Evolutionary conservation across 2,797 vertebrate genomes (phyloP).

Genomic region (Capromys pilorides): DNA sequence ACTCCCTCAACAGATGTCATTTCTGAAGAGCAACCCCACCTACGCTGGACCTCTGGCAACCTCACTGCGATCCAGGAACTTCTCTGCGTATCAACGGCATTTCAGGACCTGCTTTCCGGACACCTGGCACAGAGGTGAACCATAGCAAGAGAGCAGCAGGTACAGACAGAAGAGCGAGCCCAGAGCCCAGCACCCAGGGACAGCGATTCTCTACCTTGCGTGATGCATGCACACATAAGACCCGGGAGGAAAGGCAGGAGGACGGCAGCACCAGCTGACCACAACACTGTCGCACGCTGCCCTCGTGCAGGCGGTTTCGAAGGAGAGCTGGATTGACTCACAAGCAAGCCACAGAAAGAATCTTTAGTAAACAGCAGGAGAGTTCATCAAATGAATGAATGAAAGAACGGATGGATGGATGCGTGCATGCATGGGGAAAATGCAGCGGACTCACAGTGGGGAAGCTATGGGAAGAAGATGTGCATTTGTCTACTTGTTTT

Average conservation of each 20-base stretch:
- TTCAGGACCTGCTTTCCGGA: conserved; percentile 24
- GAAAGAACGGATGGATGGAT: no score
- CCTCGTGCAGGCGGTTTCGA: background rate
- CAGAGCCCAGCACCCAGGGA: background rate
- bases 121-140: background rate
- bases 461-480: background rate
- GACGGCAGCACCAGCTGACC: no score
- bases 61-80: background rate
- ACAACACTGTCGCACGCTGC: background rate
- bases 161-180: background rate
- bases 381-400: conserved; percentile 2
- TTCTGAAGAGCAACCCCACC: conserved; percentile 20
- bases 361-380: background rate
- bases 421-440: background rate
- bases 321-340: background rate
- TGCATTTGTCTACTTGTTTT: conserved; percentile 26
- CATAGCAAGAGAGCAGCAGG: background rate
- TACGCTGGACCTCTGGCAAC: background rate
- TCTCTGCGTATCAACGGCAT: background rate
- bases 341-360: background rate
- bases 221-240: accelerated
- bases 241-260: background rate
- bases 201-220: background rate
- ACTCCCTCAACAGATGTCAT: background rate
- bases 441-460: background rate